A percentile compares a stretch with the other conserved stretches of the same genome.
phyloP scores from a whole-genome alignment of 2,888 invertebrate species.

The Archaeoteleia sp. region DNA sequence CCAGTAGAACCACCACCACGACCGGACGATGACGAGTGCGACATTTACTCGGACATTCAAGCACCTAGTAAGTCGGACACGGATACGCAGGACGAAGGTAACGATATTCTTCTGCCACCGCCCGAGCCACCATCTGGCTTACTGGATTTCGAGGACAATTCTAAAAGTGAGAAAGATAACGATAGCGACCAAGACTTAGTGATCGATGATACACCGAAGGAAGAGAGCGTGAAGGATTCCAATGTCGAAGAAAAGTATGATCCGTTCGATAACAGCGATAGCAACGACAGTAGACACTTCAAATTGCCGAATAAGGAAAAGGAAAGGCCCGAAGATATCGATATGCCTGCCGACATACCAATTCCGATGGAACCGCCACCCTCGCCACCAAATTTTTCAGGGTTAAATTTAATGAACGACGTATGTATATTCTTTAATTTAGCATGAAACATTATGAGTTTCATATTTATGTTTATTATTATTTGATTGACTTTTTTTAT shows the following conservation, averaged over 20 bases:
- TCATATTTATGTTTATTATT: too few relatives aligned
- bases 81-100: slow-evolving; percentile 66
- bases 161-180: slow-evolving; percentile 68
- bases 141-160: slow-evolving; percentile 71
- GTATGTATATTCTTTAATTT: too few relatives aligned
- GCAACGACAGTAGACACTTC: slow-evolving; percentile 62
- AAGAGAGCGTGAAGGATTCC: slow-evolving; percentile 48
- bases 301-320: slow-evolving; percentile 14
- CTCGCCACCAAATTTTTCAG: slow-evolving; percentile 53
- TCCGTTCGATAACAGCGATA: slow-evolving; percentile 69
- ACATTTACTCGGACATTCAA: slow-evolving; percentile 81
- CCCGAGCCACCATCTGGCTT: slow-evolving; percentile 74
- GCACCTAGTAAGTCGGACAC: slow-evolving; percentile 63
- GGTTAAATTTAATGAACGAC: slow-evolving; percentile 44
- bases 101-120: slow-evolving; percentile 71
- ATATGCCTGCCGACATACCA: slow-evolving; percentile 17
- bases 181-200: slow-evolving; percentile 72
- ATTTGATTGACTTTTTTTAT: too few relatives aligned
- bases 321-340: slow-evolving; percentile 1
- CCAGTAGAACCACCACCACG: slow-evolving; percentile 48
- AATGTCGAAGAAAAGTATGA: slow-evolving; percentile 67
- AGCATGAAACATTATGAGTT: too few relatives aligned
- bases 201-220: slow-evolving; percentile 71
- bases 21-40: slow-evolving; percentile 75
- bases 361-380: slow-evolving; percentile 56